Percentiles rank a stretch among this genome's conserved stretches.
These are phyloP conservation scores for Sternotherus odoratus DNA, from an alignment of 2,797 vertebrate species.

Conservation along the genomic window DNA sequence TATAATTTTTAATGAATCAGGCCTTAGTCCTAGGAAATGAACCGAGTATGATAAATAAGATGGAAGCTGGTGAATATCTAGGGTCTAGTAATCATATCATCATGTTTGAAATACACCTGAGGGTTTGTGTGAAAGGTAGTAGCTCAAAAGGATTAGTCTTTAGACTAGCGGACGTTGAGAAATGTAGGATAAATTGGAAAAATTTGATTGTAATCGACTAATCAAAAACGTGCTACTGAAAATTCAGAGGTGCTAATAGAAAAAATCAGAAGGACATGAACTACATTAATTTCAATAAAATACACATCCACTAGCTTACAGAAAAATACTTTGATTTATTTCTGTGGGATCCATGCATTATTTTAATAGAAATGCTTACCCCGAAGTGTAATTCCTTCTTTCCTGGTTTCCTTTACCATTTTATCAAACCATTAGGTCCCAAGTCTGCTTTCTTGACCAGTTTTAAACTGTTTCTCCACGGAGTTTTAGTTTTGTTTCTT, in stretches of 20 bases:
- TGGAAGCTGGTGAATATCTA: slow-evolving; percentile 64
- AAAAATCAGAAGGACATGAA: background rate
- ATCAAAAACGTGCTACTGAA: background rate
- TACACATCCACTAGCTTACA: background rate
- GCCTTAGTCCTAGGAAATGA: slow-evolving; percentile 80
- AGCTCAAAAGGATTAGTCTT: slow-evolving; percentile 47
- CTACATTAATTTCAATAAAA: background rate
- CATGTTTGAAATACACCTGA: slow-evolving; percentile 69
- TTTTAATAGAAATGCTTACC: background rate
- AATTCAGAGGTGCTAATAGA: background rate
- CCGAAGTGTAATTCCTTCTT: background rate
- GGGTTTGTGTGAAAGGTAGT: slow-evolving; percentile 45
- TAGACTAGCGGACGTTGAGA: slow-evolving; percentile 36
- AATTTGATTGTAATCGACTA: slow-evolving; percentile 51
- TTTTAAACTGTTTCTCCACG: background rate
- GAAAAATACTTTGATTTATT: background rate
- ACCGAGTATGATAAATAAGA: slow-evolving; percentile 80
- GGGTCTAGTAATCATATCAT: slow-evolving; percentile 62
- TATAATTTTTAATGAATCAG: slow-evolving; percentile 84
- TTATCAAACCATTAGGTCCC: background rate
- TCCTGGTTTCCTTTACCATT: background rate
- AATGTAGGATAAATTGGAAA: slow-evolving; percentile 54
- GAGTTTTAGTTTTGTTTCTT: background rate
- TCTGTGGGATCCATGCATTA: background rate
- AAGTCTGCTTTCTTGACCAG: background rate